Evolutionary conservation across 2,113 vertebrate species (phyloP).

Genomic region (Grammomys dolichurus): DNA sequence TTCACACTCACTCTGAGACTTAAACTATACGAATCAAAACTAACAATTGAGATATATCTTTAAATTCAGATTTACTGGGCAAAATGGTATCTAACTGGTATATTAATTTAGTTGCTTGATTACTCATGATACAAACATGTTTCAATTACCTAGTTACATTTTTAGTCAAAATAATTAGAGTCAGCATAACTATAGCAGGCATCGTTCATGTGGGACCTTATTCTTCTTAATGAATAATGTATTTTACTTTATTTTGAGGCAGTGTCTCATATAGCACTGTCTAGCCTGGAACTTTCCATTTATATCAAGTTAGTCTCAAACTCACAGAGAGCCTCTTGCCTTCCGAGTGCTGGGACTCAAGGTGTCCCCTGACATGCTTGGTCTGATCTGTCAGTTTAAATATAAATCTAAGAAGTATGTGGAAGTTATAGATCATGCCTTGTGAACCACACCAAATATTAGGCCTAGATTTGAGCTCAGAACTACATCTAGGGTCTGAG

Average conservation of each 20-base stretch:
- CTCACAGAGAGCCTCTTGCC: neutral
- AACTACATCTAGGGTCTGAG: neutral
- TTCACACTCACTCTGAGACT: constrained; percentile 32
- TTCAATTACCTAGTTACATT: constrained; percentile 6
- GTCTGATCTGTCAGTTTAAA: neutral
- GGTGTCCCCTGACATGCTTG: neutral
- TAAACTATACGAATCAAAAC: neutral
- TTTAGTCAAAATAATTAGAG: constrained; percentile 23
- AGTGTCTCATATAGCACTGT: neutral
- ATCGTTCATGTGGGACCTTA: neutral
- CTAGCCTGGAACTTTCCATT: neutral
- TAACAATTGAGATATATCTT: constrained; percentile 9
- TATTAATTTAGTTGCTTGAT: neutral
- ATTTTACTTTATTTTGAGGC: neutral
- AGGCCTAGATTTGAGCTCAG: neutral
- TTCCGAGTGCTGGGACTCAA: neutral
- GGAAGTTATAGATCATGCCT: neutral
- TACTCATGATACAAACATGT: neutral
- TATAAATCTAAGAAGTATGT: neutral
- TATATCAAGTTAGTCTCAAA: neutral
- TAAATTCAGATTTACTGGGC: constrained; percentile 42
- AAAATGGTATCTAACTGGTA: neutral
- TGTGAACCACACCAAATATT: neutral
- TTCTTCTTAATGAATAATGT: neutral
- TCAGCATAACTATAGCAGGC: neutral